Base-by-base conservation (phyloP, 2,113 vertebrate genomes). In the Rhadina sibilatrix region DNA sequence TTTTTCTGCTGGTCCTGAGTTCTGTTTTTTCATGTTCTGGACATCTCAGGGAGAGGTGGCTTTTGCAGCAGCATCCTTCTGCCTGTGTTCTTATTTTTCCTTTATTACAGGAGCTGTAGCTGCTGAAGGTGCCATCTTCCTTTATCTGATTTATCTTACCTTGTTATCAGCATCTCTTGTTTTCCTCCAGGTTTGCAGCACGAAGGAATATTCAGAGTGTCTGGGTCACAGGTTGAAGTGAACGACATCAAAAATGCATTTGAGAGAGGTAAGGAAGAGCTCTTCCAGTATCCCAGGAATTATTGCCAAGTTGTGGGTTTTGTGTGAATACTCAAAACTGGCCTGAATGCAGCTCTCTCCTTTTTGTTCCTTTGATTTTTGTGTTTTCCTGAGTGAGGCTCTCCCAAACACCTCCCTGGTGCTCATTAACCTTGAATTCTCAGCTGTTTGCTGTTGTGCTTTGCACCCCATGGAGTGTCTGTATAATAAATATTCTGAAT, bases 181-280 rank as follows among this genome's bases (percentile, higher is more conserved):
- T 82, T 31, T 87, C 56, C 92, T 44, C 2, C 61, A 99, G 99
- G 99, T 90, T 95, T 99, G 82, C 99, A 99, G 94, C 99, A 99
- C 37, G 99, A 99, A 89, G 99, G 99, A 23, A 99, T 99, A 95
- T 99, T 99, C 98, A 97, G 99, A 85, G 99, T 99, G 83, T 99
- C 99, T 16, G 99, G 99, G 56, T 99, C 99, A 13, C 99, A 99
- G 85, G 99, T 99, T 74, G 99, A 99, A 94, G 99, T 99, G 94
- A 99, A 99, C 54, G 99, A 99, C 98, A 99, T 99, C 79, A 99
- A 99, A 97, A 99, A 99, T 35, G 99, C 99, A 6, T 99, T 99
- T 98, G 99, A 99, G 96, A 98, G 99, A 98, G 99, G 99, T 99
- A 83, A 97, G 98, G 59, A 31, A 21, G 35, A 54, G 77, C 68